phyloP scores from a whole-genome alignment of 2,113 vertebrate species.

The Excalfactoria chinensis region DNA sequence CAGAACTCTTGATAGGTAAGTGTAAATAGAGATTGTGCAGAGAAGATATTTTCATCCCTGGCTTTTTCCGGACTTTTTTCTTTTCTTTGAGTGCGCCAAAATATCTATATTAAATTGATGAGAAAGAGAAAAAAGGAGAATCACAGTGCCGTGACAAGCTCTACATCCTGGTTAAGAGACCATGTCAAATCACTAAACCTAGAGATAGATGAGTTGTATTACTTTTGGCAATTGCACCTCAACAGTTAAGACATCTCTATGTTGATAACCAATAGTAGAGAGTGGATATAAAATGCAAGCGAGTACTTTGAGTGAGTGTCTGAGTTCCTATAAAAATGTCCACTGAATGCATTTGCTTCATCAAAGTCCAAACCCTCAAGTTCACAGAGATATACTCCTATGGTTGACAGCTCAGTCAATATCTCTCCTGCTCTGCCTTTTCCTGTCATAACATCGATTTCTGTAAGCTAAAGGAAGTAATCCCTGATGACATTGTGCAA shows the following conservation, averaged over 20 bases:
- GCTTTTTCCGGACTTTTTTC: not conserved
- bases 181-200: not conserved
- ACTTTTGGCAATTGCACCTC: not conserved
- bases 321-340: not conserved
- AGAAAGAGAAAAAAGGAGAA: not conserved
- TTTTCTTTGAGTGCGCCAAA: not conserved
- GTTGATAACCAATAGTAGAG: not conserved
- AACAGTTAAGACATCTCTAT: not conserved
- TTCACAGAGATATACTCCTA: constrained; percentile 47
- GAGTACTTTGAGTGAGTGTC: not conserved
- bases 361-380: constrained; percentile 47
- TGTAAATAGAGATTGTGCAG: not conserved
- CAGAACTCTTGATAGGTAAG: not conserved
- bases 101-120: not conserved
- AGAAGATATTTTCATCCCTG: not conserved
- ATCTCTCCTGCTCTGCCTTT: constrained; percentile 44
- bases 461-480: constrained; percentile 63
- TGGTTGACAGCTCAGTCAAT: constrained; percentile 64
- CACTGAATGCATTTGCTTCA: constrained; percentile 38
- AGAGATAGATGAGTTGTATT: not conserved
- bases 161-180: not conserved
- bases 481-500: constrained; percentile 41
- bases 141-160: not conserved
- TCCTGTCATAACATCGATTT: constrained; percentile 65
- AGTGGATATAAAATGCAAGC: not conserved